A percentile compares a stretch with the other conserved stretches of the same genome.
Conservation (phyloP, 2,113 vertebrate genomes). For the Danio rerio region DNA sequence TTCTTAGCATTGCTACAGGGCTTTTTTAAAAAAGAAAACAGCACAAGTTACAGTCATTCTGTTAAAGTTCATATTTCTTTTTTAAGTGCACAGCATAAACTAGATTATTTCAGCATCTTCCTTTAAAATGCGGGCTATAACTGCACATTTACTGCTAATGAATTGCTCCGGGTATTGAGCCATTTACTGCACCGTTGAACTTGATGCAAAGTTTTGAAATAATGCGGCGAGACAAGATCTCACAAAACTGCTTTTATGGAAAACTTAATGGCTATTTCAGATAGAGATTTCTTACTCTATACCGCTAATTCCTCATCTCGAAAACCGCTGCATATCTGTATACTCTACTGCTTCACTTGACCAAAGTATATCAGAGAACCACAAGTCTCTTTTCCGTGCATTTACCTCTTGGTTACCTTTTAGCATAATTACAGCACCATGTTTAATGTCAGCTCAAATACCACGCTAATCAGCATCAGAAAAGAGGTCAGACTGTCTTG, state of each 20-base stretch:
- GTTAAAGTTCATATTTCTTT: neutral
- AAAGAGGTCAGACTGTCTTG: neutral
- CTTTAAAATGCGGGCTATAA: constrained; percentile 36
- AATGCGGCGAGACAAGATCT: neutral
- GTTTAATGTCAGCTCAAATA: constrained; percentile 42
- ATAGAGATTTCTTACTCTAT: neutral
- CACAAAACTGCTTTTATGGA: constrained; percentile 5
- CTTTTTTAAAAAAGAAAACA: neutral
- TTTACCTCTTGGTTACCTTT: constrained; percentile 27
- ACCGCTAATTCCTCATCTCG: neutral
- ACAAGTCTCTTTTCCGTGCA: neutral
- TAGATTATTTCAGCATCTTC: constrained; percentile 9
- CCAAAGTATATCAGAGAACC: constrained; percentile 1
- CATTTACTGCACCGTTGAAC: constrained; percentile 25
- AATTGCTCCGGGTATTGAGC: constrained; percentile 20
- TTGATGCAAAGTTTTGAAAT: constrained; percentile 30
- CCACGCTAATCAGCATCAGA: constrained; percentile 29
- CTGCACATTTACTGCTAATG: constrained; percentile 21
- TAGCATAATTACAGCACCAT: constrained; percentile 26
- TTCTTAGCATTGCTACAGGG: neutral
- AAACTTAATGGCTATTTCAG: neutral
- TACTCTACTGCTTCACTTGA: neutral
- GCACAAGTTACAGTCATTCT: neutral
- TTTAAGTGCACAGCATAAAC: constrained; percentile 3
- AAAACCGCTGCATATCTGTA: constrained; percentile 3